Evolutionary conservation across 2,797 vertebrate genomes (phyloP), one percentile per base, ranked within the genome.

Genomic region (Hypotaenidia okinawae): DNA sequence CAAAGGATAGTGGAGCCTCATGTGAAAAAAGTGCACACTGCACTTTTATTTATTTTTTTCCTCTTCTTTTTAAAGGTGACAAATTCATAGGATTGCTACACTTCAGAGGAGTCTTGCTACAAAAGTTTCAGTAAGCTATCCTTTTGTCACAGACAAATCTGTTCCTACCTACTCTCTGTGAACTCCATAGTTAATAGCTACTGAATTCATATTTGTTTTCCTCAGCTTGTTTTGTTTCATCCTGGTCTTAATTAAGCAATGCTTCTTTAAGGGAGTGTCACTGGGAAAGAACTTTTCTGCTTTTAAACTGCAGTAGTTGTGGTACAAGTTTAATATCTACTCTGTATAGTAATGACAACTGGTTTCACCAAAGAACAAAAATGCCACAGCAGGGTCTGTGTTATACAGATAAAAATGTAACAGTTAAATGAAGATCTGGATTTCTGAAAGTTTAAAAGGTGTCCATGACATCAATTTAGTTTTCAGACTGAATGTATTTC

Each of bases 131-230:
- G 14, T 69, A 17, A 72, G 6, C 3, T 62, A n/a, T 61, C 7
- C 1, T 58, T 70, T 70, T 69, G 4, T 54, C 21, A 28, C 10
- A 25, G 21, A 17, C 4, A 25, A 7, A 57, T 57, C 4, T 24
- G 8, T 49, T 79, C 9, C 13, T 66, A 25, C 8, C 0, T 3
- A 5, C 6, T 8, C 2, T 32, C 33, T 2, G 1, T 6, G 5
- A 13, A 52, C 58, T 66, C 4, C 27, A 67, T 70, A 92, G 70
- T 33, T 57, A 57, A 47, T 69, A 66, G 62, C 35, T 58, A 3
- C 6, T 52, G 12, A 73, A 64, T 61, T 62, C 10, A 28, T 9
- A 4, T 68, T 51, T 41, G 1, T 25, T 90, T 89, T 61, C 22
- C 14, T 73, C 23, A 45, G 7, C 58, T 79, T 47, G 3, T 7